These are phyloP conservation scores for Neomicropteryx cornuta DNA, from an alignment of 1,140 invertebrate species.

Conservation along the genomic window DNA sequence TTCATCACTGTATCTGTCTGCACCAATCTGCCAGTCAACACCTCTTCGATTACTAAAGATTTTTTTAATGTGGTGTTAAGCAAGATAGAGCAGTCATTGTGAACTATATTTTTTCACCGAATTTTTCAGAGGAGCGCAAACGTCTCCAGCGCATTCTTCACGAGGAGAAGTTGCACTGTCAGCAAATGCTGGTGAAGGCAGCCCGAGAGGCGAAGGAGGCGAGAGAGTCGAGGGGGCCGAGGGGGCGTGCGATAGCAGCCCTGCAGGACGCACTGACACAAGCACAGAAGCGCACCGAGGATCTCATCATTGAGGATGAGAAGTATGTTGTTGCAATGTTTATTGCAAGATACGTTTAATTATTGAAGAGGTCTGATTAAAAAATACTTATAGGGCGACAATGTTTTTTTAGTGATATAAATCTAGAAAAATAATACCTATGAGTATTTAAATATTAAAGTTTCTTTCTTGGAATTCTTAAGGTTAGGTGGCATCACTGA, in stretches of 20 bases:
- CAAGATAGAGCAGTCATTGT: no score
- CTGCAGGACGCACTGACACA: conserved; percentile 22
- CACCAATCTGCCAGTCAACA: no score
- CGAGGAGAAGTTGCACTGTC: conserved; percentile 37
- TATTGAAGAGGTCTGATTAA: no score
- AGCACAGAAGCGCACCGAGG: conserved; percentile 35
- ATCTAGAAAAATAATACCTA: no score
- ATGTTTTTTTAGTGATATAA: no score
- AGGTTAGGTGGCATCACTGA: no score
- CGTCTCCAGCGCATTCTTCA: conserved; percentile 33
- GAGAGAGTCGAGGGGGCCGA: conserved; percentile 22
- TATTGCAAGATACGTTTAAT: no score
- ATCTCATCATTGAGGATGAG: conserved; percentile 31
- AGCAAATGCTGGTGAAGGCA: conserved; percentile 28
- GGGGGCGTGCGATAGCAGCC: conserved; percentile 18
- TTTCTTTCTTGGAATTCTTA: no score
- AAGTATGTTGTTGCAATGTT: no score
- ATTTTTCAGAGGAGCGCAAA: conserved; percentile 36
- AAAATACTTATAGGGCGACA: no score
- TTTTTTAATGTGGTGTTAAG: conserved; percentile 4
- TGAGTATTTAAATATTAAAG: no score
- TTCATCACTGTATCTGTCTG: no score
- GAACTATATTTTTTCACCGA: conserved; percentile 4
- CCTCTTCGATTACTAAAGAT: conserved; percentile 1
- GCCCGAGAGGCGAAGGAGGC: conserved; percentile 29